Conservation (phyloP, 1,140 invertebrate species). For the Caenorhabditis latens region DNA sequence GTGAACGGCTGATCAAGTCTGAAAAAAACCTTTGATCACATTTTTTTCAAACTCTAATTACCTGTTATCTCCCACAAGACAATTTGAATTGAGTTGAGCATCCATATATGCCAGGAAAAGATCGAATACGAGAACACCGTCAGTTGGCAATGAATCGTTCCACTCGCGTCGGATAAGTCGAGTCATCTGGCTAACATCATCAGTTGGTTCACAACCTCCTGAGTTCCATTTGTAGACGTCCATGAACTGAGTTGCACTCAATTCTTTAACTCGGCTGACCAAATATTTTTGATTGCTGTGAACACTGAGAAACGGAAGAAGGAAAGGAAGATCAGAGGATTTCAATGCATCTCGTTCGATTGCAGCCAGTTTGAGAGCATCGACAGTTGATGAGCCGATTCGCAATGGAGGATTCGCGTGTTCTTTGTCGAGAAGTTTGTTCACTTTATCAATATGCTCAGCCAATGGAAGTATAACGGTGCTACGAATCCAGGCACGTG, state of each 20-base stretch:
- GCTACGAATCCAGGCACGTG: constrained; percentile 38
- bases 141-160: constrained; percentile 29
- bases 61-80: constrained; percentile 34
- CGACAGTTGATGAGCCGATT: background rate
- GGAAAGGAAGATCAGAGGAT: constrained; percentile 39
- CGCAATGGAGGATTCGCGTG: constrained; percentile 43
- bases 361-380: constrained; percentile 26
- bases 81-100: constrained; percentile 33
- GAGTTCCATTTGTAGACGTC: constrained; percentile 45
- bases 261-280: constrained; percentile 19
- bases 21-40: background rate
- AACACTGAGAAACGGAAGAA: constrained; percentile 33
- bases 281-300: constrained; percentile 32
- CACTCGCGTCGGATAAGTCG: constrained; percentile 14
- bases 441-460: constrained; percentile 31
- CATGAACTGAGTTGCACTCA: constrained; percentile 26
- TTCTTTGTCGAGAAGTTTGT: constrained; percentile 26
- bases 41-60: background rate
- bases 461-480: constrained; percentile 2
- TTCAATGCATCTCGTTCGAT: constrained; percentile 35
- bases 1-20: constrained; percentile 47
- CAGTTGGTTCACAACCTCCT: constrained; percentile 12
- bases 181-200: background rate
- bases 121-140: constrained; percentile 29
- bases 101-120: constrained; percentile 37